Percentiles rank a stretch among this genome's conserved stretches.
Evolutionary conservation across 2,797 vertebrate genomes (phyloP).

Genomic region (Nasua narica): DNA sequence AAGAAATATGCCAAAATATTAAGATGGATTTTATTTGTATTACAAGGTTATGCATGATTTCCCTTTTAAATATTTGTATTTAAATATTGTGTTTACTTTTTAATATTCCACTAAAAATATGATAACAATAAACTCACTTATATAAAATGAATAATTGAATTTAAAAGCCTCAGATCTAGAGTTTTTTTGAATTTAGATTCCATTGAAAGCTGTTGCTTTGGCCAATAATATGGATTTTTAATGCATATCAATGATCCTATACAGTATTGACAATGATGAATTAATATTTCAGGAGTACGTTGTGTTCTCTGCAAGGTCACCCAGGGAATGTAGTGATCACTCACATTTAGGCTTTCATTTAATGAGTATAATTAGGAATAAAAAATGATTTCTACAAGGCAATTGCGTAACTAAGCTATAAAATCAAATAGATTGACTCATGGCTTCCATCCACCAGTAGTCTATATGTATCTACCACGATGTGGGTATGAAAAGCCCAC

Average conservation of each 20-base stretch:
- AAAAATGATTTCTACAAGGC: conserved; percentile 13
- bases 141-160: conserved; percentile 1
- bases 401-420: not conserved
- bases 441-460: not conserved
- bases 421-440: not conserved
- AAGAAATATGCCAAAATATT: not conserved
- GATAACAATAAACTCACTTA: not conserved
- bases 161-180: not conserved
- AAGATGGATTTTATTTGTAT: not conserved
- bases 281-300: not conserved
- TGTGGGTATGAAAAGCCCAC: not conserved
- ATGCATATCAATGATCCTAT: not conserved
- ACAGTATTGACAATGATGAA: not conserved
- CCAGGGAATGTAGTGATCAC: conserved; percentile 23
- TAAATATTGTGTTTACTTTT: not conserved
- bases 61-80: not conserved
- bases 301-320: not conserved
- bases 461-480: not conserved
- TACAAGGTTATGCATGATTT: not conserved
- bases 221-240: not conserved
- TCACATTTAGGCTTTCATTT: conserved; percentile 31
- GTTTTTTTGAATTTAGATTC: conserved; percentile 8
- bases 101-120: not conserved
- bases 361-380: conserved; percentile 45
- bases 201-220: not conserved